Evolutionary conservation across 2,888 invertebrate species (phyloP), one percentile per base, ranked within the genome.

Genomic region (Noctuana brunneofusca): DNA sequence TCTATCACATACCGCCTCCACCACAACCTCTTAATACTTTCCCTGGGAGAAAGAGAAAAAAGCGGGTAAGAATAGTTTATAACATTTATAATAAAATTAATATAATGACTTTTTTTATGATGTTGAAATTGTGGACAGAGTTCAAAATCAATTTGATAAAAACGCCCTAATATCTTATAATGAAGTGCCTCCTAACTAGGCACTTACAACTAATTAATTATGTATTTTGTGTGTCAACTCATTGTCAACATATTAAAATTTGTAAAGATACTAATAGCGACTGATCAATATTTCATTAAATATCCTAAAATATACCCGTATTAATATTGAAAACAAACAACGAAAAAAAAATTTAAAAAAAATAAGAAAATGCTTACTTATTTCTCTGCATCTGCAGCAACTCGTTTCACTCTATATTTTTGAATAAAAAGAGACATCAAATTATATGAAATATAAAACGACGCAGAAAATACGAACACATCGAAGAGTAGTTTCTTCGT

Each of bases 11-110:
- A 54, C 89, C 89, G 64, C 89, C 89, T 4, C 83, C 82, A 14
- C 86, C 83, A 48, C 87, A 86, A 68, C 80, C 87, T 11, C 68
- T 88, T 58, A 89, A 87, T 73, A 91, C 91, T 11, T 90, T 84
- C 72, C 91, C 91, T 82, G 88, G 87, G 67, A 87, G 90, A 64
- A 90, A 90, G 64, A 84, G 86, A 70, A 83, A 88, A 48, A 91
- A 90, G 80, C 76, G 83, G 84, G 91, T 91, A 79, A 69, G 75
- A 55, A n/a, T 68, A 53, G 43, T 30, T 48, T 48, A 12, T 6
- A 12, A 4, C n/a, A n/a, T 8, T 49, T 4, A 27, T 20, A 3
- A 9, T 20, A 0, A 46, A 22, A 46, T 11, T 20, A 2, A 20
- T n/a, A n/a, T 9, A 20, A n/a, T 12, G 3, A 1, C 35, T 12